phyloP scores from a whole-genome alignment of 2,797 vertebrate genomes.

The Hyperoplus immaculatus region DNA sequence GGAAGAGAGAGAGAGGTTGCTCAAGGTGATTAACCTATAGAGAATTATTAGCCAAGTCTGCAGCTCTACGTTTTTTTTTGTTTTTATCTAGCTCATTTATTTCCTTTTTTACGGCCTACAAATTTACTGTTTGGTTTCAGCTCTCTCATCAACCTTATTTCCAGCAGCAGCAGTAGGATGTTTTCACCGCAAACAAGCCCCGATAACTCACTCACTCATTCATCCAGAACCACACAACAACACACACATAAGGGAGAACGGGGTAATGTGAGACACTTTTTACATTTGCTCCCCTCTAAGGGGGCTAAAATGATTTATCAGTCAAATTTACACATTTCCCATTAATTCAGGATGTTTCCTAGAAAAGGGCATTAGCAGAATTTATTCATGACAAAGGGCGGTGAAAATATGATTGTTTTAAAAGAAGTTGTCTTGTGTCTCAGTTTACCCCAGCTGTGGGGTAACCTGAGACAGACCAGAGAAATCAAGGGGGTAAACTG shows the following conservation, averaged over 20 bases:
- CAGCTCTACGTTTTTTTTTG: neutral
- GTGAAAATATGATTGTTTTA: too few relatives aligned
- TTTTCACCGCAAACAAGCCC: constrained; percentile 1
- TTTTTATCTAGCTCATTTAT: neutral
- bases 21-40: constrained; percentile 1
- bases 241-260: neutral
- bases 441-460: too few relatives aligned
- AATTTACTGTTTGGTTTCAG: neutral
- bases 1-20: neutral
- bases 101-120: constrained; percentile 3
- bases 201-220: neutral
- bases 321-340: too few relatives aligned
- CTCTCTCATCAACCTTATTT: neutral
- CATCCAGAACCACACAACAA: neutral
- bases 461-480: too few relatives aligned
- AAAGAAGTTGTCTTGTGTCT: too few relatives aligned
- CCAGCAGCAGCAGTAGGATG: neutral
- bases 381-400: too few relatives aligned
- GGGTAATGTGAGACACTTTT: neutral
- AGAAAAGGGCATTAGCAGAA: too few relatives aligned
- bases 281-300: too few relatives aligned
- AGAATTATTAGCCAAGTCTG: constrained; percentile 5
- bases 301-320: too few relatives aligned
- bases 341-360: too few relatives aligned
- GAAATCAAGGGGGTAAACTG: too few relatives aligned